phyloP scores from a whole-genome alignment of 1,140 invertebrate species.

The Belonocnema kinseyi region DNA sequence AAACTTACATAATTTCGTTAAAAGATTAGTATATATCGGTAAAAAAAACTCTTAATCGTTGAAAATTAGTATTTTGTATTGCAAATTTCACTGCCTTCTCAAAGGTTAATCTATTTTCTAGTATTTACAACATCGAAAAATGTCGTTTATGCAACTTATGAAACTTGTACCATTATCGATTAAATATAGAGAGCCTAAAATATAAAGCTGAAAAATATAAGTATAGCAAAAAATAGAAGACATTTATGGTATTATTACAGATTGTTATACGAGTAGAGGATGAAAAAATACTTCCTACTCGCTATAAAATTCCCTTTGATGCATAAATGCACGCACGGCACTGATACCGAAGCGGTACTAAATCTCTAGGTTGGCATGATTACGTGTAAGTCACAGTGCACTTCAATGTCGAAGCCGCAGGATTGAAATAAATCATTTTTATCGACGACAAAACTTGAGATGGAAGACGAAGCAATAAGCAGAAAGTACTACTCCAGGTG shows the following conservation, averaged over 20 bases:
- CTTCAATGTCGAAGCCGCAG: slow-evolving; percentile 5
- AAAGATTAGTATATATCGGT: too few species aligned
- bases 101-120: too few species aligned
- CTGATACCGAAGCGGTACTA: not conserved
- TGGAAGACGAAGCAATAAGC: not conserved
- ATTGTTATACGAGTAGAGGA: not conserved
- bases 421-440: slow-evolving; percentile 19
- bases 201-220: too few species aligned
- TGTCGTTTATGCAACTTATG: too few species aligned
- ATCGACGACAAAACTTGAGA: not conserved
- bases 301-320: slow-evolving; percentile 2
- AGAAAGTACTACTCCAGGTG: not conserved
- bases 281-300: not conserved
- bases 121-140: too few species aligned
- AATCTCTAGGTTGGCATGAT: slow-evolving; percentile 20
- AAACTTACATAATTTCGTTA: too few species aligned
- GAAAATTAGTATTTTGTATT: too few species aligned
- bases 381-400: slow-evolving; percentile 2
- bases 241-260: not conserved
- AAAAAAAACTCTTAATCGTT: too few species aligned
- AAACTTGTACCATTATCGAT: too few species aligned
- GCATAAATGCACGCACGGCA: slow-evolving; percentile 2
- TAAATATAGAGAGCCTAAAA: too few species aligned
- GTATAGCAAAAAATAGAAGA: not conserved
- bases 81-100: too few species aligned